Base-by-base conservation (phyloP, 2,113 vertebrate genomes). In the Tinamus guttatus region DNA sequence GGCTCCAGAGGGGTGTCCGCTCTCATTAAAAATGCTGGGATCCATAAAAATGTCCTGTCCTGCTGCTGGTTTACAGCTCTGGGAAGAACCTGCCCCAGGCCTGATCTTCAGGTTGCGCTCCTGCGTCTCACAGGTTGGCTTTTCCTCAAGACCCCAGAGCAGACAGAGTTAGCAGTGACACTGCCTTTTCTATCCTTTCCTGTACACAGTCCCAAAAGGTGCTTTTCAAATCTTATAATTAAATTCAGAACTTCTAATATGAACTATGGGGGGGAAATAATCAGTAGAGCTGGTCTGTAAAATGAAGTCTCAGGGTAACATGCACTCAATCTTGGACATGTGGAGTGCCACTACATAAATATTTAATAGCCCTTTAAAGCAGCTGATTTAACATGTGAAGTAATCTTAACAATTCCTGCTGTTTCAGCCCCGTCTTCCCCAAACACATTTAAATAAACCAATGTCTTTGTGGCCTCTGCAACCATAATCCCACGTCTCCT, bases 401-500 rank as follows among this genome's bases (percentile, higher is more conserved):
- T 85, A 86, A 94, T 78, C 67, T 92, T 52, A 82, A 75, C 86
- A 82, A 63, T 76, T 89, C 69, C 96, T 96, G 82, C 86, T 93
- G 69, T 94, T 97, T 91, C 63, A 87, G 74, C 63, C 49, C 81
- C 54, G 74, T 94, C 93, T 83, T 89, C 59, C 74, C 91, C 74
- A 95, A 94, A 94, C 76, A 82, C n/a, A 89, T 92, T 96, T 89
- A 90, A 94, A 92, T 96, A 97, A 96, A 97, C 88, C 74, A 7
- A 83, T 91, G 87, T 93, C 74, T 97, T 97, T 94, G 84, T 92
- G 89, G 93, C 87, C 95, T 96, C 92, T 93, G 85, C 89, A 92
- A 89, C 87, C 11, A 8, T 96, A 94, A 97, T 97, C 97, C 96
- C 74, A 1, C 47, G 71, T 94, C 95, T 97, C 70, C 94, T 95